Conservation (phyloP, 1,140 invertebrate genomes). For the Rhyzopertha dominica region DNA sequence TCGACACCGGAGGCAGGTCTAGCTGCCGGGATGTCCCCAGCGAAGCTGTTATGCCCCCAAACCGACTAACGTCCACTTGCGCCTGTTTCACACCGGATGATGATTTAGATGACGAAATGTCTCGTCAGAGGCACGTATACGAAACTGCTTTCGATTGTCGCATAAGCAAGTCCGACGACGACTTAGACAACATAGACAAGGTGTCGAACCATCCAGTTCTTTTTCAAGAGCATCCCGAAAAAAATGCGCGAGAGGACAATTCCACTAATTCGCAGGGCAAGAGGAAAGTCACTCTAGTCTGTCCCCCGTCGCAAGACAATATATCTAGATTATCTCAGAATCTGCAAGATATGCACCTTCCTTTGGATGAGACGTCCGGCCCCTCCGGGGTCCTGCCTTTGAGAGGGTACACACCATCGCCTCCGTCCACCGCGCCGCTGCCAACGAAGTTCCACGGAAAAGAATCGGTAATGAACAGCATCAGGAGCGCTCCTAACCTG, state of each 20-base stretch:
- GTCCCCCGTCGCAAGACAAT: slow-evolving; percentile 23
- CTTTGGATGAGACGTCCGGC: slow-evolving; percentile 42
- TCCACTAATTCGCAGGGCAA: slow-evolving; percentile 15
- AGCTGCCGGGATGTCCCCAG: slow-evolving; percentile 36
- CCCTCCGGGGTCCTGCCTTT: slow-evolving; percentile 32
- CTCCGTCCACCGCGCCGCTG: slow-evolving; percentile 72
- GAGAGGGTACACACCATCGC: slow-evolving; percentile 66
- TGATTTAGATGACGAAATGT: slow-evolving; percentile 53
- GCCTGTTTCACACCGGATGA: slow-evolving; percentile 36
- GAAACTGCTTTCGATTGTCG: slow-evolving; percentile 87
- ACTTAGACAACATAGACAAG: slow-evolving; percentile 73
- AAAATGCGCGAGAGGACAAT: slow-evolving; percentile 14
- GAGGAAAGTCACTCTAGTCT: slow-evolving; percentile 20
- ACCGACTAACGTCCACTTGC: slow-evolving; percentile 45
- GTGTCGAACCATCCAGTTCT: slow-evolving; percentile 76
- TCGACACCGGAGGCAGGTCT: slow-evolving; percentile 61
- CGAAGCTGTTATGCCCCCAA: slow-evolving; percentile 48
- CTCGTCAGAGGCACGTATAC: slow-evolving; percentile 70
- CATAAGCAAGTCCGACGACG: slow-evolving; percentile 74
- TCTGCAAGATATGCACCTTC: slow-evolving; percentile 37
- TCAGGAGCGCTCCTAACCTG: slow-evolving; percentile 69
- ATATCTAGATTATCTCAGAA: slow-evolving; percentile 13
- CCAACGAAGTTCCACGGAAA: slow-evolving; percentile 74
- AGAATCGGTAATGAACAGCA: slow-evolving; percentile 67
- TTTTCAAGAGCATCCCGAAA: slow-evolving; percentile 47